Percentiles rank a stretch among this genome's conserved stretches.
phyloP scores from a whole-genome alignment of 1,140 invertebrate species.

The Parapsyche elsis region DNA sequence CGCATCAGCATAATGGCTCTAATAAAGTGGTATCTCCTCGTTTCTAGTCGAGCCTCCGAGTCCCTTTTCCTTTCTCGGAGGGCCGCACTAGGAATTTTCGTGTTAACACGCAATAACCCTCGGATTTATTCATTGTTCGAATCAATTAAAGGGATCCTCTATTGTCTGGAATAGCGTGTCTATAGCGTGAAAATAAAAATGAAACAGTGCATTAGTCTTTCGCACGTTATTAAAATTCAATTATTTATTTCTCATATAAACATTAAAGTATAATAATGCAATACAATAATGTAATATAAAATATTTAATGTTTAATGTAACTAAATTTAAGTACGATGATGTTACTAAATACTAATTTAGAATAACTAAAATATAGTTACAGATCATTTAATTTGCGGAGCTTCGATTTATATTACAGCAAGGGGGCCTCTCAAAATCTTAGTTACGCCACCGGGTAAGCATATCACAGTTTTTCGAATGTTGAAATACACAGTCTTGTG shows the following conservation, averaged over 20 bases:
- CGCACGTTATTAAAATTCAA: neutral
- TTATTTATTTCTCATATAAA: too few relatives aligned
- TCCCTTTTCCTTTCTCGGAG: constrained; percentile 31
- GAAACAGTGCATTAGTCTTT: neutral
- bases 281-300: too few relatives aligned
- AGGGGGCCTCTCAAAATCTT: neutral
- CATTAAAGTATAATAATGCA: too few relatives aligned
- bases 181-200: neutral
- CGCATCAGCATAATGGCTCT: constrained; percentile 41
- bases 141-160: constrained; percentile 7
- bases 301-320: too few relatives aligned
- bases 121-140: neutral
- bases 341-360: too few relatives aligned
- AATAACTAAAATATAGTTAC: too few relatives aligned
- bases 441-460: neutral
- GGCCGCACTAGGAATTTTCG: constrained; percentile 27
- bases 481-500: too few relatives aligned
- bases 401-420: too few relatives aligned
- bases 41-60: constrained; percentile 11
- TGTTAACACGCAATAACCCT: constrained; percentile 37
- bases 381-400: too few relatives aligned
- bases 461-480: neutral
- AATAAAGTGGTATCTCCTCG: constrained; percentile 39
- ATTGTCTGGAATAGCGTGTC: neutral
- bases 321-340: too few relatives aligned